Conservation (phyloP, 2,113 vertebrate genomes). For the Ptilonorhynchus violaceus region DNA sequence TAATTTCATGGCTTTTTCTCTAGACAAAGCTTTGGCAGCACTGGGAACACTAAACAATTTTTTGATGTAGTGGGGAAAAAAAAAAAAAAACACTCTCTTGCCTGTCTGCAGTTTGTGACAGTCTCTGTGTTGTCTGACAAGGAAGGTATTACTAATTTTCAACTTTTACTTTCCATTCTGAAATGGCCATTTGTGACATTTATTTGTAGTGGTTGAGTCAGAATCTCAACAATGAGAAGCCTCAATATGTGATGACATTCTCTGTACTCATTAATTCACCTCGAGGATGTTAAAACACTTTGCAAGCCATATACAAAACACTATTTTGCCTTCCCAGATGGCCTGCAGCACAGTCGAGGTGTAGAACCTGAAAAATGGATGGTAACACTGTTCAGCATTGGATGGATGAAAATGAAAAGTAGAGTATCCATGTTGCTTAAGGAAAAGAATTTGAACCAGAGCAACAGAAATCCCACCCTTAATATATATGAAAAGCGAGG, state of each 20-base stretch:
- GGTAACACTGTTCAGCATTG: neutral
- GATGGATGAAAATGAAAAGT: neutral
- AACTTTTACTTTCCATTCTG: neutral
- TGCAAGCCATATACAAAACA: neutral
- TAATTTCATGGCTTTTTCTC: neutral
- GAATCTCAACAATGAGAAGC: neutral
- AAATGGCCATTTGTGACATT: neutral
- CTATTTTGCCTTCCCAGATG: neutral
- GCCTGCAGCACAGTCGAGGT: neutral
- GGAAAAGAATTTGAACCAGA: neutral
- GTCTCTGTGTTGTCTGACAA: neutral
- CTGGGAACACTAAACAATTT: neutral
- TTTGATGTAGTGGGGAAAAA: neutral
- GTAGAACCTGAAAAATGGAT: neutral
- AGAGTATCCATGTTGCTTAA: neutral
- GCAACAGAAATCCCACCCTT: rapidly evolving
- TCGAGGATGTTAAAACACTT: neutral
- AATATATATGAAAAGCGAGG: neutral
- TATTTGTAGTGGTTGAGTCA: neutral
- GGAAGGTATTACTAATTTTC: neutral
- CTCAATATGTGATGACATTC: neutral
- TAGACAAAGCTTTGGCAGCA: neutral
- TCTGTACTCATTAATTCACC: neutral
- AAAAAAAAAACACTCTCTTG: rapidly evolving
- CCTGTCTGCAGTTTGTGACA: neutral